Evolutionary conservation across 2,113 vertebrate genomes (phyloP).

Genomic region (Delphinus delphis): DNA sequence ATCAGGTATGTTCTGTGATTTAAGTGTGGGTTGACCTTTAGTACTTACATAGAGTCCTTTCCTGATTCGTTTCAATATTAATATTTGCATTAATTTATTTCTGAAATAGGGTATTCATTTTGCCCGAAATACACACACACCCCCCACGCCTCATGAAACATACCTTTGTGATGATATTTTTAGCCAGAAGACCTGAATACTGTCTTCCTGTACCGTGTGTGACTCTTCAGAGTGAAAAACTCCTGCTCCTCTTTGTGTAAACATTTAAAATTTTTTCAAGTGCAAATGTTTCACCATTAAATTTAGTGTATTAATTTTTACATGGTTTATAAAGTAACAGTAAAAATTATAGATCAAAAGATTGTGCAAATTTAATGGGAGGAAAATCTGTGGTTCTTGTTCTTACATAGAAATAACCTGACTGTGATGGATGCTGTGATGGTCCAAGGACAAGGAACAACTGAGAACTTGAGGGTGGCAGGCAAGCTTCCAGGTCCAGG

Average conservation of each 20-base stretch:
- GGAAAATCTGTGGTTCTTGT: constrained; percentile 21
- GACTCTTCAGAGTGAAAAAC: neutral
- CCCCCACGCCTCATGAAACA: neutral
- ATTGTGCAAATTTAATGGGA: neutral
- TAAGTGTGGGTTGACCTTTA: neutral
- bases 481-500: constrained; percentile 93
- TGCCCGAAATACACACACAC: neutral
- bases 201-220: neutral
- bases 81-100: neutral
- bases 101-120: neutral
- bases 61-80: neutral
- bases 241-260: neutral
- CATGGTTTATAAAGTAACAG: neutral
- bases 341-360: neutral
- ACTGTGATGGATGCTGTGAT: constrained; percentile 94
- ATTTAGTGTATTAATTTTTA: neutral
- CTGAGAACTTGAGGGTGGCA: constrained; percentile 92
- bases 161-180: neutral
- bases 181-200: neutral
- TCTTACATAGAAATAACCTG: constrained; percentile 92
- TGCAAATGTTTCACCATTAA: neutral
- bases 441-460: constrained; percentile 94
- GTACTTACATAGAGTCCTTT: neutral
- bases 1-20: constrained; percentile 88
- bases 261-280: neutral